Evolutionary conservation across 2,797 vertebrate genomes (phyloP), one percentile per base, ranked within the genome.

Genomic region (Danio albolineatus): DNA sequence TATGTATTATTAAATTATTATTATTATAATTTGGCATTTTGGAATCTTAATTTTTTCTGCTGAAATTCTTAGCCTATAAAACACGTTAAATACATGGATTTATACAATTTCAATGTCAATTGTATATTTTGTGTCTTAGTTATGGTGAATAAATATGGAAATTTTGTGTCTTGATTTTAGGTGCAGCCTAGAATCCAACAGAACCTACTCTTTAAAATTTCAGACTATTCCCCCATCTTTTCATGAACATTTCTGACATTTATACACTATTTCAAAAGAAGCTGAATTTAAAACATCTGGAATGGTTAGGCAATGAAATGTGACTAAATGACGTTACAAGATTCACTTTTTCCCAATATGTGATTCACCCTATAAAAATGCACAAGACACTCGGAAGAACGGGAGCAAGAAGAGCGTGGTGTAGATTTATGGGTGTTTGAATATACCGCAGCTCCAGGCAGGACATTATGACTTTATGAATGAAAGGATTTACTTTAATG

Each of bases 211-310:
- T 72, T 21, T 7, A 12, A 56, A 51, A 51, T 39, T 0, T 2
- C 41, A 19, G 36, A 43, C 1, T 6, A 38, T 46, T 46, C n/a
- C 13, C 28, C 12, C 44, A 13, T 48, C 7, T 57, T 72, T 79
- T 64, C n/a, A 64, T 10, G 19, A 62, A 59, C 14, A 36, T 64
- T 73, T 73, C 21, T 73, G 60, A 79, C 78, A 65, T 79, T 79
- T 79, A 73, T 21, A 79, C 78, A 65, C 59, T 36, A 73, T 79
- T 79, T 79, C 78, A 73, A 39, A 71, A 79, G 78, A 21, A 39
- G 10, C 21, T 73, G 8, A 73, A 73, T 46, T 54, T 17, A 73
- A 78, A 69, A 70, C 54, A 71, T 41, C 38, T 71, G 76, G 17
- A 46, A 73, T 38, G 59, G 51, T 79, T 65, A 57, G n/a, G 78